phyloP scores from a whole-genome alignment of 2,797 vertebrate species.

The Eurystomus glaucurus region DNA sequence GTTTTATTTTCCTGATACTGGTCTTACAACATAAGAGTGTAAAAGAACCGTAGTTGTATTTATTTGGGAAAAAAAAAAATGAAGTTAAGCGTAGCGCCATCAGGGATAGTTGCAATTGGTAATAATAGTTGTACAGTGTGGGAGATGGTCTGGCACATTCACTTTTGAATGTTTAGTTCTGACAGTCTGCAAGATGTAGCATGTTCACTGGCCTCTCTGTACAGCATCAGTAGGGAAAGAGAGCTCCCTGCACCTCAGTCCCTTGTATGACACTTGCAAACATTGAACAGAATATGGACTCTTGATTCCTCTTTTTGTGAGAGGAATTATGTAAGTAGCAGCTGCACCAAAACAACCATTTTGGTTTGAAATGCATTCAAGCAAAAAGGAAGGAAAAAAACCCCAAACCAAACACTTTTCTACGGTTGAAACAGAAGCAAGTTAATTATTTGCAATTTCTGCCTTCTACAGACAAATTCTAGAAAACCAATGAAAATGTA shows the following conservation, averaged over 20 bases:
- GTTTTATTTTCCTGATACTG: neutral
- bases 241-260: neutral
- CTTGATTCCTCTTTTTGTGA: neutral
- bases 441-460: neutral
- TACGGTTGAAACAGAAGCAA: neutral
- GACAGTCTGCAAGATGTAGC: neutral
- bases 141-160: neutral
- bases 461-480: neutral
- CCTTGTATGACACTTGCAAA: neutral
- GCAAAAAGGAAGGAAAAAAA: neutral
- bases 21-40: rapidly evolving
- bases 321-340: neutral
- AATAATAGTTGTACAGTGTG: neutral
- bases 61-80: neutral
- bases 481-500: neutral
- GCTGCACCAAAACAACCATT: neutral
- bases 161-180: neutral
- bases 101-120: neutral
- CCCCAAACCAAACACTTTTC: rapidly evolving
- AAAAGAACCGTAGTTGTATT: neutral
- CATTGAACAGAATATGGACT: neutral
- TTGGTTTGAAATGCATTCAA: neutral
- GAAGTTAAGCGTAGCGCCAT: neutral
- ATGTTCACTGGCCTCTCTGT: neutral
- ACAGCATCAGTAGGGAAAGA: neutral